Base-by-base conservation (phyloP, 2,888 invertebrate species). In the Diarsia rubi region DNA sequence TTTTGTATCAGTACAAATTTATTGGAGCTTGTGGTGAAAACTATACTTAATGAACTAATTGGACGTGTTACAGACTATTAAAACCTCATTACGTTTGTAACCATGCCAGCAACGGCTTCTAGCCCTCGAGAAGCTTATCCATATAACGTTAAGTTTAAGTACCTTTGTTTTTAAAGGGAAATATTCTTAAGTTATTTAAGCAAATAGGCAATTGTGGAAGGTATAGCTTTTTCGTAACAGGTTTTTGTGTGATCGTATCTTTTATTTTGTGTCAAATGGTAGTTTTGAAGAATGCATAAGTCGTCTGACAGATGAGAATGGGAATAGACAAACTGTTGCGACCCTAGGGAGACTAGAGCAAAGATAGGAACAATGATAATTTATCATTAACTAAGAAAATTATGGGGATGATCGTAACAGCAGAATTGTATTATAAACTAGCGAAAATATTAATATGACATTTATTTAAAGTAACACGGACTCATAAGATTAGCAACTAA, bases 121-220 rank as follows among this genome's bases (percentile, higher is more conserved):
- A 68, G 24, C 31, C 31, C 19, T 47, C 24, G 24, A 37, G n/a
- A 16, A 47, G 37, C 9, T 24, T 47, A 68, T 19, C 24, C 31
- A 47, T 16, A 31, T 31, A 67, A 14, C 67, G 19, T 69, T 69
- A 45, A 19, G 14, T 37, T 69, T 31, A 69, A 69, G 11, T 16
- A n/a, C 27, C 16, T 45, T 45, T 31, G 44, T 69, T 65, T 45
- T 69, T n/a, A 19, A 66, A 31, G 66, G 42, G 16, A 45, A 12
- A n/a, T 2, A 31, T 54, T 69, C 45, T 67, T 45, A 19, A 66
- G 67, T 67, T n/a, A 66, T 45, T 45, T n/a, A 31, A 12, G 27
- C 44, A 44, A 65, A 44, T n/a, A 66, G 45, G 19, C 57, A 42
- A 21, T 45, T 66, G 12, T 45, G 31, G 12, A 19, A 24, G 44